A percentile compares a stretch with the other conserved stretches of the same genome.
phyloP scores from a whole-genome alignment of 2,888 invertebrate species.

The Trichogramma evanescens region DNA sequence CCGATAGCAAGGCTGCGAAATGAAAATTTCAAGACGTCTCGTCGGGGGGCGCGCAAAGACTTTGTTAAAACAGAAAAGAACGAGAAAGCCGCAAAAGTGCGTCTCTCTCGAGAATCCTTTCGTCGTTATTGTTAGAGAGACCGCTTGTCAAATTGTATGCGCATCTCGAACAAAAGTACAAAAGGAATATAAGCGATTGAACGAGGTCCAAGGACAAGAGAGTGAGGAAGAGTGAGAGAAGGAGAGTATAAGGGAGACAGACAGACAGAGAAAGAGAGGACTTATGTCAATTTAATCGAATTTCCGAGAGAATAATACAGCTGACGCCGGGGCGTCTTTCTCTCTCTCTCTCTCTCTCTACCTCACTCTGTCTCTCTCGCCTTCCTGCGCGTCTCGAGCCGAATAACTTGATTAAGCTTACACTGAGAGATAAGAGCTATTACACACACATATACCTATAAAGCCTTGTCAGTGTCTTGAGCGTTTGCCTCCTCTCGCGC shows the following conservation, averaged over 20 bases:
- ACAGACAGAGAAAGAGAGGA: neutral
- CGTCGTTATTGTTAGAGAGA: conserved; percentile 4
- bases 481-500: too few species aligned
- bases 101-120: conserved; percentile 3
- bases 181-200: neutral
- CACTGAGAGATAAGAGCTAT: neutral
- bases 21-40: too few species aligned
- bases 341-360: too few species aligned
- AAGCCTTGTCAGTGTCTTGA: neutral
- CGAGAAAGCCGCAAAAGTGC: neutral
- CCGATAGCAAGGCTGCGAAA: too few species aligned
- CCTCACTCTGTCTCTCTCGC: neutral
- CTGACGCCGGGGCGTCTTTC: neutral
- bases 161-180: too few species aligned
- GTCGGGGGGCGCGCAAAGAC: too few species aligned
- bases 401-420: conserved; percentile 19
- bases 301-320: conserved; percentile 17
- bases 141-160: conserved; percentile 13
- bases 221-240: neutral
- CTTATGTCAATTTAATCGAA: conserved; percentile 22
- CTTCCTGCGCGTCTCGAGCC: conserved; percentile 2
- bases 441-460: too few species aligned
- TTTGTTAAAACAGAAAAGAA: neutral
- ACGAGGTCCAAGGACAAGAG: neutral
- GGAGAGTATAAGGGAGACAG: neutral